Base-by-base conservation (phyloP, 2,797 vertebrate genomes). In the Cynodonichthys magdalenae region DNA sequence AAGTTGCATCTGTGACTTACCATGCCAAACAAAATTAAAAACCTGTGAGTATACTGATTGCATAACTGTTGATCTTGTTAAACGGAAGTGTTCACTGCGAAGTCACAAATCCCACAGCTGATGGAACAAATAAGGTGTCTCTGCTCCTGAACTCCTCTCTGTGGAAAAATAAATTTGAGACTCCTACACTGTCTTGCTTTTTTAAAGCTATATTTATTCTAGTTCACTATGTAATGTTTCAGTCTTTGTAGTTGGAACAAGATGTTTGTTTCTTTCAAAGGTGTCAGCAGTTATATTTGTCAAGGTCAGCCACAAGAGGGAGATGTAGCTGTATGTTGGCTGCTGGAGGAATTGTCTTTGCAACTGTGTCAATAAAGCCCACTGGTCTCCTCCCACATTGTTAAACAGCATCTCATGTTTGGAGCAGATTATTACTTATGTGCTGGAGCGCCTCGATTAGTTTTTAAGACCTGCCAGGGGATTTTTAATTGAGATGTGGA, bases 301-400 rank as follows among this genome's bases (percentile, higher is more conserved):
- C 27, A 74, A 46, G 49, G 55, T 79, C 62, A 46, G 59, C 88
- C 90, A 89, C 81, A 64, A 88, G 92, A 72, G 86, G 90, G 90
- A 66, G 75, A 15, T 83, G 73, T 59, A 63, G 57, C 20, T 27
- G 63, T 55, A 70, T 51, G 24, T 19, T 24, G 56, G 59, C 63
- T 71, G n/a, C 24, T 45, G 31, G 18, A 71, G 63, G 31, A 69
- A 49, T 51, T 66, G 66, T 66, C 49, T 56, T 53, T 47, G 27
- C 53, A 47, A 28, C 31, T 53, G 48, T 66, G 48, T 78, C 55
- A 60, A 66, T 63, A 62, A 18, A 44, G 34, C 31, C 55, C 31
- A 69, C 7, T 49, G 45, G 44, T 47, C 59, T 61, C 53, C 55
- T 53, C n/a, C 54, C 34, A 63, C 58, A 12, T 29, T 45, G 28